Evolutionary conservation across 2,797 vertebrate species (phyloP), one percentile per base, ranked within the genome.

Genomic region (Scyliorhinus canicula): DNA sequence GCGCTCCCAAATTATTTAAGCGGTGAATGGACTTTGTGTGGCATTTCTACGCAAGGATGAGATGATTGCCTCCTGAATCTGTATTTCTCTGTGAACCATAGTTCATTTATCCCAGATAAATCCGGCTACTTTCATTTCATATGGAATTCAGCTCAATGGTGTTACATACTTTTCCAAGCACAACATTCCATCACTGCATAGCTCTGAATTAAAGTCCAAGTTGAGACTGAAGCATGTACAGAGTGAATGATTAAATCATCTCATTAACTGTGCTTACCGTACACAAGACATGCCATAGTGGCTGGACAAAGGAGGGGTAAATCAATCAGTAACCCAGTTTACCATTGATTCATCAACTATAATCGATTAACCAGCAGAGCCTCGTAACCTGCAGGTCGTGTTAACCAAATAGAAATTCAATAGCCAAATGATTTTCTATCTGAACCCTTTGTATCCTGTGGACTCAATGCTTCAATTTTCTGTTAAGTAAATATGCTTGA

Each of bases 401-500:
- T 65, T 91, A 91, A 91, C 57, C 88, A 91, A 91, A 91, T 65
- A 91, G 88, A 91, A 91, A 40, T 65, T 65, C 88, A 91, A 91
- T 91, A 91, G 57, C 40, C 40, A 65, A 91, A 91, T 91, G 88
- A 91, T 91, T 91, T 91, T 65, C 88, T 91, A 91, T 91, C 88
- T 65, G 60, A 65, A n/a, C 60, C n/a, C 88, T 91, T 91, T 91
- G 88, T 65, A 65, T 91, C n/a, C 88, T 65, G n/a, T 44, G n/a
- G 60, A 63, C 60, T 44, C 65, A 65, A 91, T 65, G 88, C n/a
- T 65, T 91, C 88, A 91, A 65, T 91, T 65, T 74, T 91, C 88
- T 91, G 88, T 91, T 91, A 44, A 91, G 60, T 65, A 91, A 91
- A 91, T 91, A 91, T 91, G 88, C 65, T 91, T 91, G 88, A 91